phyloP scores from a whole-genome alignment of 1,140 invertebrate species.

The Solenopsis fugax region DNA sequence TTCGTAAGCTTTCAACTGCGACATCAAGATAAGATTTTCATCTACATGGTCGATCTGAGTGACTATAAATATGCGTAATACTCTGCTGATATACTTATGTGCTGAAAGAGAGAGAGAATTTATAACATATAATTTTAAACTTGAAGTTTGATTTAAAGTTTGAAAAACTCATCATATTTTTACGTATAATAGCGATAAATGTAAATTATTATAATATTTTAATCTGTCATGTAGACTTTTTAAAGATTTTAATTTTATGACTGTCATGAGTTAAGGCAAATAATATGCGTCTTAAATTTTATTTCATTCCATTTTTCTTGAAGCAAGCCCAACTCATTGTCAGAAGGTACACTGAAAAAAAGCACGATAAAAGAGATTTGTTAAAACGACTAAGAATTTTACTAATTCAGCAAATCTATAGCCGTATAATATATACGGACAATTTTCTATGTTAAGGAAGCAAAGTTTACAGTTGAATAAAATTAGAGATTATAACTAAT shows the following conservation, averaged over 20 bases:
- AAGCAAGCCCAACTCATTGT: background rate
- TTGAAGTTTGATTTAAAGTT: background rate
- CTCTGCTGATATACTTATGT: background rate
- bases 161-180: background rate
- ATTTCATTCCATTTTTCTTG: background rate
- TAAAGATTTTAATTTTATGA: background rate
- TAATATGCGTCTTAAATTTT: background rate
- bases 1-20: conserved; percentile 62
- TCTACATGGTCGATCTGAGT: background rate
- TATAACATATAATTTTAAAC: background rate
- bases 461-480: too few relatives aligned
- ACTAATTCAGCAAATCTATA: too few relatives aligned
- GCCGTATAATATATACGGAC: too few relatives aligned
- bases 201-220: conserved; percentile 15
- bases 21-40: conserved; percentile 56
- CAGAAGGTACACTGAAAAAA: background rate
- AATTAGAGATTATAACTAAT: too few relatives aligned
- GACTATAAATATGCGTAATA: background rate
- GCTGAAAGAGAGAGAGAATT: background rate
- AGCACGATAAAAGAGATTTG: too few relatives aligned
- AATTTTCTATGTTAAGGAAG: too few relatives aligned
- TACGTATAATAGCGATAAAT: background rate
- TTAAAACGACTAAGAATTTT: too few relatives aligned
- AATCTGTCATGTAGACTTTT: background rate
- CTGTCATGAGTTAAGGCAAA: background rate